phyloP scores from a whole-genome alignment of 1,140 invertebrate species.

The Holotrichia oblita region DNA sequence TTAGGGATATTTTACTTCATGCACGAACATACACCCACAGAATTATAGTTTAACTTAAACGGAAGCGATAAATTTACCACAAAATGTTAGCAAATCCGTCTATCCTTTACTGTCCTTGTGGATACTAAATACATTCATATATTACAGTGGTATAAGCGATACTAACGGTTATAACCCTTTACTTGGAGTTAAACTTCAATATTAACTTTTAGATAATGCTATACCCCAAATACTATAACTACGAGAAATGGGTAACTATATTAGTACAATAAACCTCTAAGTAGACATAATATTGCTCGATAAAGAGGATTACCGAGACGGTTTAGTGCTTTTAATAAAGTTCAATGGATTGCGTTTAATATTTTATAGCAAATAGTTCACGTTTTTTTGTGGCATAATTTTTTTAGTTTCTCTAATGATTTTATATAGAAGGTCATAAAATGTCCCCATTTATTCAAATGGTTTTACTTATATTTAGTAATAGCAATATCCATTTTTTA shows the following conservation, averaged over 20 bases:
- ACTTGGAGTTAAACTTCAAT: not conserved
- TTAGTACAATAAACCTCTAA: slow-evolving; percentile 3
- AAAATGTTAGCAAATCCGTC: not conserved
- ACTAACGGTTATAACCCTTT: not conserved
- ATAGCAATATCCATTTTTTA: not conserved
- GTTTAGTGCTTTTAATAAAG: slow-evolving; percentile 17
- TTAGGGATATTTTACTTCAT: too few relatives aligned
- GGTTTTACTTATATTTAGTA: not conserved
- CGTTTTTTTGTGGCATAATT: not conserved
- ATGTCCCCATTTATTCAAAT: not conserved
- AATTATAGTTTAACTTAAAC: not conserved
- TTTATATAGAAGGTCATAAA: not conserved
- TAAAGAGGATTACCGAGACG: not conserved
- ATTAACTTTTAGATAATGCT: slow-evolving; percentile 5
- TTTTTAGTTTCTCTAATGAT: not conserved
- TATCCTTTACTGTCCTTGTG: not conserved
- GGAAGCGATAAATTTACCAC: not conserved
- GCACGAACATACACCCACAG: not conserved
- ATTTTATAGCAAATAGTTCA: not conserved
- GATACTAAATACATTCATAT: not conserved
- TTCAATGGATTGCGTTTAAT: not conserved
- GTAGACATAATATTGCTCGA: not conserved
- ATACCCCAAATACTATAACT: not conserved
- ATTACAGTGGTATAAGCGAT: not conserved
- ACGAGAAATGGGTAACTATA: not conserved